Evolutionary conservation across 2,113 vertebrate species (phyloP).

Genomic region (Haplochromis burtoni): DNA sequence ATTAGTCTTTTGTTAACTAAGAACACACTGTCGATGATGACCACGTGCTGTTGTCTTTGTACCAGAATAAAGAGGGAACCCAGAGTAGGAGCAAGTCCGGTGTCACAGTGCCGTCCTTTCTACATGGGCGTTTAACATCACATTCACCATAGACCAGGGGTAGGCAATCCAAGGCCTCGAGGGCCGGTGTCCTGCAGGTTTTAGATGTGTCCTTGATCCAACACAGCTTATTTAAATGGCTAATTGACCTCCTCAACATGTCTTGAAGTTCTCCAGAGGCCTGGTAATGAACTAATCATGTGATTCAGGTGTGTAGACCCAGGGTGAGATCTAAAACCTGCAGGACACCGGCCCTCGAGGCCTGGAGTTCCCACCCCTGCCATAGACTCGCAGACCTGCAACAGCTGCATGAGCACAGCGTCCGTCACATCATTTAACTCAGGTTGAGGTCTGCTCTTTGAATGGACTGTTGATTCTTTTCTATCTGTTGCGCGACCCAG

Average conservation of each 20-base stretch:
- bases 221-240: accelerated
- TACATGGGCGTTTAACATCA: neutral
- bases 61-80: neutral
- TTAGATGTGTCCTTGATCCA: neutral
- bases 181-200: neutral
- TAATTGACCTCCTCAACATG: neutral
- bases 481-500: neutral
- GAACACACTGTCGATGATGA: neutral
- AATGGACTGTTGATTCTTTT: neutral
- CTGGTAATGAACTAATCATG: neutral
- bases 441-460: neutral
- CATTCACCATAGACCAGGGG: neutral
- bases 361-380: neutral
- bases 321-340: neutral
- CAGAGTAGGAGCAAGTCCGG: neutral
- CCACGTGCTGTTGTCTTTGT: neutral
- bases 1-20: neutral
- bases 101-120: neutral
- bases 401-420: neutral
- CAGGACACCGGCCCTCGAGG: neutral
- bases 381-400: neutral
- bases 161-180: neutral
- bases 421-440: neutral
- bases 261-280: neutral
- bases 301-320: accelerated